Evolutionary conservation across 2,113 vertebrate genomes (phyloP).

Genomic region (Neogale vison): DNA sequence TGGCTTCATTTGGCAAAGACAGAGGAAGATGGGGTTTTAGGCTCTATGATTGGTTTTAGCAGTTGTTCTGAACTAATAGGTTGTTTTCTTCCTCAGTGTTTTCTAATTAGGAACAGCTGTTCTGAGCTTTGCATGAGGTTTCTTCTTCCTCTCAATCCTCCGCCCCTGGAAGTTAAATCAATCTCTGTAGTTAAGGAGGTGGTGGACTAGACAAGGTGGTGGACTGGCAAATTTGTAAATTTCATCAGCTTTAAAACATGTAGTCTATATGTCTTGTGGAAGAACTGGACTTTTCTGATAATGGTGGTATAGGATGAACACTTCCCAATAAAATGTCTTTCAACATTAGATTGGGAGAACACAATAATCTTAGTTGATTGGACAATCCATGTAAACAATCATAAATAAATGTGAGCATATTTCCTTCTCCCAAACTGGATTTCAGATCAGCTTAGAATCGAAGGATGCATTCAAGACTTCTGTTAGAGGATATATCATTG

Average conservation of each 20-base stretch:
- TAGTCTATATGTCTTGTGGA: background rate
- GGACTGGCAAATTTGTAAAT: background rate
- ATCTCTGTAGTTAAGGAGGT: constrained; percentile 1
- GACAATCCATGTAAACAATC: background rate
- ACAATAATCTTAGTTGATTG: background rate
- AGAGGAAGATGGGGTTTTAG: background rate
- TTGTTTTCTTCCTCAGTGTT: constrained; percentile 49
- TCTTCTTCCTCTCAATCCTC: background rate
- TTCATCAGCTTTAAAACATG: background rate
- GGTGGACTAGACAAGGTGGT: background rate
- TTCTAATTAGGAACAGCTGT: constrained; percentile 63
- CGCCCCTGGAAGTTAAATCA: background rate
- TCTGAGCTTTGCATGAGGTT: background rate
- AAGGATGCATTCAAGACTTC: background rate
- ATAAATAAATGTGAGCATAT: background rate
- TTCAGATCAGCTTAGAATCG: background rate
- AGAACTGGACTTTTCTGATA: background rate
- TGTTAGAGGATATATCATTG: background rate
- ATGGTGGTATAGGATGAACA: background rate
- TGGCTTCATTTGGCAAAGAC: constrained; percentile 46
- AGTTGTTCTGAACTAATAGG: constrained; percentile 39
- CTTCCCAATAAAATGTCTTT: background rate
- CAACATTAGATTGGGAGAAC: background rate
- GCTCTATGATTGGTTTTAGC: constrained; percentile 23
- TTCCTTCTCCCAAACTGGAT: background rate